Evolutionary conservation across 64 coral and sea anemone genomes (phyloP).

Genomic region (Montipora foliosa): DNA sequence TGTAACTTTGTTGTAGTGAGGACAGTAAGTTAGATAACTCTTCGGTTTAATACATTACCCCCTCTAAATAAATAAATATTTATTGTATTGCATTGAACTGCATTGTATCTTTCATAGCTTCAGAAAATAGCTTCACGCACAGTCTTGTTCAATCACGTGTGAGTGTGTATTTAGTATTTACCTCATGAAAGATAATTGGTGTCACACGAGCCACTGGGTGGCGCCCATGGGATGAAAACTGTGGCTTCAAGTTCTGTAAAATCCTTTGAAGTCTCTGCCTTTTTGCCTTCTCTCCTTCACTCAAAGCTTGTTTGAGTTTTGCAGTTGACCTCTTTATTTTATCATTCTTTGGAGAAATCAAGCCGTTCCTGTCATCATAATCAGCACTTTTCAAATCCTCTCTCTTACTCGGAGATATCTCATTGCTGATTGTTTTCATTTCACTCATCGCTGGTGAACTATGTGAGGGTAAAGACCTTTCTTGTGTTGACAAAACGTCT

Average conservation of each 20-base stretch:
- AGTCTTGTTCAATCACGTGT: too few relatives aligned
- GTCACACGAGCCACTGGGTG: conserved; percentile 57
- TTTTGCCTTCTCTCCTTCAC: conserved; percentile 80
- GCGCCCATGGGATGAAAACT: conserved; percentile 31
- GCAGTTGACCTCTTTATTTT: conserved; percentile 20
- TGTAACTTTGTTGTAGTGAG: too few relatives aligned
- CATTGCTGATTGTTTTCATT: not conserved
- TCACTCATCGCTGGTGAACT: not conserved
- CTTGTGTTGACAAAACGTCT: not conserved
- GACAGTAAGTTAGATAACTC: too few relatives aligned
- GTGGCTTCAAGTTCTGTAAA: conserved; percentile 78
- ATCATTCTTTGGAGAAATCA: not conserved
- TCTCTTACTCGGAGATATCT: not conserved
- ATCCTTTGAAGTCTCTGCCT: conserved; percentile 72
- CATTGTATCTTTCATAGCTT: too few relatives aligned
- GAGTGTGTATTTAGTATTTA: not conserved
- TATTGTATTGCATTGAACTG: too few relatives aligned
- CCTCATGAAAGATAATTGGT: conserved; percentile 85
- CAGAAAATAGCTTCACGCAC: too few relatives aligned
- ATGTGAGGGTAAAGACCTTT: not conserved
- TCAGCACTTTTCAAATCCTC: conserved; percentile 11
- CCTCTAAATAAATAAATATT: too few relatives aligned
- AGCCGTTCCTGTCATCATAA: not conserved
- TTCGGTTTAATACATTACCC: too few relatives aligned
- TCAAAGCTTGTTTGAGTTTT: conserved; percentile 19